Percentiles rank a stretch among this genome's conserved stretches.
Conservation (phyloP, 2,888 invertebrate species). For the Polydrusus pterygomalis region DNA sequence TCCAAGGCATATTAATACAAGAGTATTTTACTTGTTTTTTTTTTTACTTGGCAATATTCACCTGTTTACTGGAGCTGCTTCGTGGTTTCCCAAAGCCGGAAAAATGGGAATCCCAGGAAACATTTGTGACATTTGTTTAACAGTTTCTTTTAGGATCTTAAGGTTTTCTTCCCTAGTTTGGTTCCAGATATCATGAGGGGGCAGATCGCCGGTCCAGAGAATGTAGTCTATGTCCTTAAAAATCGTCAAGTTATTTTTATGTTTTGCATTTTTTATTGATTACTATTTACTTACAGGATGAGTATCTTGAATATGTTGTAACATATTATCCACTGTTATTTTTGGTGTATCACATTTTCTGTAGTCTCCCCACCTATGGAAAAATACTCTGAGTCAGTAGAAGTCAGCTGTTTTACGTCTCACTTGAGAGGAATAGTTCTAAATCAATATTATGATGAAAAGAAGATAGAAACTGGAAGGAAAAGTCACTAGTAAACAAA, state of each 20-base stretch:
- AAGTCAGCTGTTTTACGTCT: too few species aligned
- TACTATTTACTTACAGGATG: slow-evolving; percentile 79
- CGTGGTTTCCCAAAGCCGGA: slow-evolving; percentile 97
- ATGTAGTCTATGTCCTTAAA: slow-evolving; percentile 92
- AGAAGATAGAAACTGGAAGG: too few species aligned
- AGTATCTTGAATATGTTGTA: slow-evolving; percentile 90
- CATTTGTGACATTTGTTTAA: slow-evolving; percentile 87
- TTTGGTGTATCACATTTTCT: slow-evolving; percentile 96
- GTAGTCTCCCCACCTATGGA: slow-evolving; percentile 96
- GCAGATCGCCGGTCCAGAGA: slow-evolving; percentile 96
- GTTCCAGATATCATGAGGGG: slow-evolving; percentile 97
- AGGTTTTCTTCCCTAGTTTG: slow-evolving; percentile 93
- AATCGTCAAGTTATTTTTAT: slow-evolving; percentile 10
- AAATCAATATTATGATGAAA: too few species aligned
- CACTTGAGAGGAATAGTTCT: too few species aligned
- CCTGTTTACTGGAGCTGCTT: slow-evolving; percentile 96
- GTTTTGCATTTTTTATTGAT: neutral
- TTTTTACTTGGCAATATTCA: slow-evolving; percentile 65
- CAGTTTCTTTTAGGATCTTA: slow-evolving; percentile 88
- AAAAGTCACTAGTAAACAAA: too few species aligned
- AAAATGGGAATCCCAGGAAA: slow-evolving; percentile 96
- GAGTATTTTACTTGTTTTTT: neutral
- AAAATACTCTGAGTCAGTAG: slow-evolving; percentile 32
- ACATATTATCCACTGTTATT: slow-evolving; percentile 93
- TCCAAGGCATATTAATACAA: too few species aligned